Base-by-base conservation (phyloP, 2,797 vertebrate species). In the Aeoliscus strigatus region DNA sequence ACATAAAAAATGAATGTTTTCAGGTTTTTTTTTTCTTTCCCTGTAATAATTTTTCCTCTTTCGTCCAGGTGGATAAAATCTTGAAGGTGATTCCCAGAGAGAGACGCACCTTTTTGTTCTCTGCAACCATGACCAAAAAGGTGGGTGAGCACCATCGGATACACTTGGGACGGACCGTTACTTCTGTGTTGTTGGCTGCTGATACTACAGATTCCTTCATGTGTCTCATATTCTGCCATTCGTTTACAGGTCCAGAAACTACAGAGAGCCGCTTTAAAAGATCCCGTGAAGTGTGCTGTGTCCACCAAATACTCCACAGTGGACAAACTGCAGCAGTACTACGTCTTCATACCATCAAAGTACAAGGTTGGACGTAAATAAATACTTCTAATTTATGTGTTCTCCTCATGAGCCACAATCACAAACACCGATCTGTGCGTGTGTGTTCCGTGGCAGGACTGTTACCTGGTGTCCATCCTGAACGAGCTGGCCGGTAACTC, bases 61-160 rank as follows among this genome's bases (percentile, higher is more conserved):
- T 70, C 46, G 15, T 14, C 70, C 70, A 99, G 96, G 94, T 99
- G 59, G 93, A 99, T 80, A 99, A 96, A 77, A 97, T 99, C 59
- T 43, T 98, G 43, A 98, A 97, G 80, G 92, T 96, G 68, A 97
- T 99, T 74, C 96, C 96, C 18, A 87, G 93, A 78, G 94, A 98
- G 6, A 89, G 94, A 57, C 94, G 86, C 25, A 98, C 96, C 0
- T 97, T 91, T 55, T 81, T 99, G 14, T 99, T 98, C 79, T 98
- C 96, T 24, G 96, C 96, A 49, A 99, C 96, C 9, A 99, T 99
- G 96, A 98, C 96, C 8, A 99, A 98, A 82, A 98, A 98, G 92
- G 96, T 98, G 73, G 8, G 11, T n/a, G n/a, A n/a, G n/a, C n/a
- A n/a, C n/a, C n/a, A n/a, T n/a, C n/a, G n/a, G n/a, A n/a, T n/a